Evolutionary conservation across 2,797 vertebrate species (phyloP).

Genomic region (Parauchenoglanis ngamensis): DNA sequence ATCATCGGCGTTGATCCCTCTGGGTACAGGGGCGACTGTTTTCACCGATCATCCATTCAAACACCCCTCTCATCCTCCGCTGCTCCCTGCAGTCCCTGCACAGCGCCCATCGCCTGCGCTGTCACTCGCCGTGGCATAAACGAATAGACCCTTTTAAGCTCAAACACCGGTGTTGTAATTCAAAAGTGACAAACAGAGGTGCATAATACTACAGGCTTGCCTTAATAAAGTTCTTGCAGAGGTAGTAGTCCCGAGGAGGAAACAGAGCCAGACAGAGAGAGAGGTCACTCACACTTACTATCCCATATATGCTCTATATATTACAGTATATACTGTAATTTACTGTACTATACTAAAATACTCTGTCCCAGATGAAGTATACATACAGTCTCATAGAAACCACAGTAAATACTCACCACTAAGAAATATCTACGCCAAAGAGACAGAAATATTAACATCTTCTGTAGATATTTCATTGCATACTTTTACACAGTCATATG

Average conservation of each 20-base stretch:
- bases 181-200: slow-evolving; percentile 61
- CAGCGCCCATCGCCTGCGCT: slow-evolving; percentile 65
- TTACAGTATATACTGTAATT: neutral
- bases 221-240: slow-evolving; percentile 59
- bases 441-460: neutral
- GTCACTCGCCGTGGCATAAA: slow-evolving; percentile 72
- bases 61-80: slow-evolving; percentile 52
- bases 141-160: slow-evolving; percentile 62
- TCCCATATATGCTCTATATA: neutral
- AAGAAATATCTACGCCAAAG: neutral
- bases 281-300: neutral
- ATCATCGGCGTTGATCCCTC: slow-evolving; percentile 86
- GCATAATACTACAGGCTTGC: slow-evolving; percentile 51
- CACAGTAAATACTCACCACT: neutral
- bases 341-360: neutral
- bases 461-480: neutral
- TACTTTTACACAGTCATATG: neutral
- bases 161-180: slow-evolving; percentile 61
- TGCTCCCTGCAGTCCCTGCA: slow-evolving; percentile 28
- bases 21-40: slow-evolving; percentile 80
- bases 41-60: slow-evolving; percentile 82
- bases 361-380: neutral
- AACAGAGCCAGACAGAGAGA: neutral
- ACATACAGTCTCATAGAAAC: neutral
- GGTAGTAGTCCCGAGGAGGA: slow-evolving; percentile 54